Evolutionary conservation across 1,140 invertebrate genomes (phyloP).

Genomic region (Marisa cornuarietis): DNA sequence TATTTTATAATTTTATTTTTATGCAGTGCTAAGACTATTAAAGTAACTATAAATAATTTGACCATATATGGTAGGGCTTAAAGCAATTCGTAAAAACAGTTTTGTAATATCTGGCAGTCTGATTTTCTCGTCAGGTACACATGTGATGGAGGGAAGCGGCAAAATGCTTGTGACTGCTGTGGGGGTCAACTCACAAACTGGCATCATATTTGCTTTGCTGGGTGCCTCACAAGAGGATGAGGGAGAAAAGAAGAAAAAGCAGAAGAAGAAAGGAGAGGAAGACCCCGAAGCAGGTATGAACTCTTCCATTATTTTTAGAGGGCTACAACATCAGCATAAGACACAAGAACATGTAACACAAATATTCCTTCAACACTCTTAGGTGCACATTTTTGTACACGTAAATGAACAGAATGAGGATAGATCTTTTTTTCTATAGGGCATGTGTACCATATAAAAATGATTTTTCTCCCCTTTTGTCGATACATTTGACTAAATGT

Average conservation of each 20-base stretch:
- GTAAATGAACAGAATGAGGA: background rate
- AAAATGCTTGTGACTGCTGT: slow-evolving; percentile 99
- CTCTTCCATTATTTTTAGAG: background rate
- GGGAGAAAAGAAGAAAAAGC: slow-evolving; percentile 90
- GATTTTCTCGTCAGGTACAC: slow-evolving; percentile 78
- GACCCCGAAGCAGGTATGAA: slow-evolving; percentile 37
- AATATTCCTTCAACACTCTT: background rate
- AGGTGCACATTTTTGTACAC: background rate
- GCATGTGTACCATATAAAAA: too few species aligned
- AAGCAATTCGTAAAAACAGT: too few species aligned
- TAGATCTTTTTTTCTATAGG: too few species aligned
- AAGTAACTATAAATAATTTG: too few species aligned
- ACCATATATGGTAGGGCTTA: too few species aligned
- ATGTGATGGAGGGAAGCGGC: slow-evolving; percentile 99
- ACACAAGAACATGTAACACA: background rate
- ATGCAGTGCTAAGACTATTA: too few species aligned
- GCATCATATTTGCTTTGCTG: slow-evolving; percentile 98
- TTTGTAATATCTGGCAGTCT: background rate
- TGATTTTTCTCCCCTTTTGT: too few species aligned
- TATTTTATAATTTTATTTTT: too few species aligned
- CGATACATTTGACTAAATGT: too few species aligned
- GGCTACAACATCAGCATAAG: too few species aligned
- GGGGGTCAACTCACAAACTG: slow-evolving; percentile 98
- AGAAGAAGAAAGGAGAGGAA: slow-evolving; percentile 76
- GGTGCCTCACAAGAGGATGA: slow-evolving; percentile 94